Evolutionary conservation across 2,113 vertebrate genomes (phyloP), one percentile per base, ranked within the genome.

Genomic region (Lichenostomus cassidix): DNA sequence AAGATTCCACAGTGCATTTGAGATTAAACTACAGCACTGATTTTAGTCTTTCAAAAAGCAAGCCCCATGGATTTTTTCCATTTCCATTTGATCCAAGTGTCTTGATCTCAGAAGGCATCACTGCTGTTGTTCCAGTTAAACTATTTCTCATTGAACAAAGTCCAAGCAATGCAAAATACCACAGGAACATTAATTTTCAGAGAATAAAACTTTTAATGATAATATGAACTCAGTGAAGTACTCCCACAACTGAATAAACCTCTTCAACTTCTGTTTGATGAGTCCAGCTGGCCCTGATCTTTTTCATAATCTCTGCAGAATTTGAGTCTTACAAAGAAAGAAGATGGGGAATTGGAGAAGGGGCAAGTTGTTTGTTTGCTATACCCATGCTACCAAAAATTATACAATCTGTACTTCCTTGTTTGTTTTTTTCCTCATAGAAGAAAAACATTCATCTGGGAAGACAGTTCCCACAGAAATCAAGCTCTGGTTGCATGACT

Each of bases 161-260:
- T 87, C 91, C 94, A 97, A 95, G 80, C n/a, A 70, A 91, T 13
- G 39, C 60, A 92, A 82, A 97, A 94, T 59, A 94, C 63, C 65
- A 74, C 29, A 91, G 44, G 53, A 92, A 77, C 44, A 89, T 21
- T 52, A 83, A 91, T 93, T 96, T 87, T 41, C 39, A 85, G 41
- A 71, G 20, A 80, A 50, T 87, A 85, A 96, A 94, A 82, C 42
- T 64, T 91, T 14, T 76, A 75, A 78, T 53, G 75, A 84, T 95
- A 92, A 83, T 60, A 88, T 3, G 5, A 89, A 91, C 47, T 84
- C 64, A 73, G 10, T 88, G 67, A 90, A 89, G 37, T 82, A 91
- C 71, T 95, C 77, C 62, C 79, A 78, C 80, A 87, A 96, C 19
- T 60, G 82, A 89, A 74, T 67, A 92, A 94, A 83, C 35, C n/a